Percentiles rank a stretch among this genome's conserved stretches.
These are phyloP conservation scores for Porites lobata DNA, from an alignment of 92 coral and sea anemone genomes.

Conservation along the genomic window DNA sequence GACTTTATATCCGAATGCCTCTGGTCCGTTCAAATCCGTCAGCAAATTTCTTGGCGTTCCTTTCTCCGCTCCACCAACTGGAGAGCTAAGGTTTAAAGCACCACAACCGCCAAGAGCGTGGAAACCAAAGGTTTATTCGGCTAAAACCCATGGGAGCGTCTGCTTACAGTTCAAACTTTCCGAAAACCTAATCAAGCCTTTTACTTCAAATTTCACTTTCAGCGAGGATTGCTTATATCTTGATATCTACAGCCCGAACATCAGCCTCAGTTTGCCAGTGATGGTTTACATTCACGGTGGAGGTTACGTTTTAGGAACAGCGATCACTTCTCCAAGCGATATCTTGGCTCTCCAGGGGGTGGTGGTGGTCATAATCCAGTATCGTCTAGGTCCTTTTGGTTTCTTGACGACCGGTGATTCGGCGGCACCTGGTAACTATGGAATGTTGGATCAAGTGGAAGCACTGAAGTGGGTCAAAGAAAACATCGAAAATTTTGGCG, in stretches of 20 bases:
- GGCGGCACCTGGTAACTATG: conserved; percentile 69
- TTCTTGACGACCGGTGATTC: conserved; percentile 68
- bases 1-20: not conserved
- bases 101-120: conserved; percentile 55
- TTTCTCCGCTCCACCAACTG: conserved; percentile 46
- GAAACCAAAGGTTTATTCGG: conserved; percentile 51
- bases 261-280: conserved; percentile 54
- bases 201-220: conserved; percentile 7
- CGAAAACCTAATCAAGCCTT: not conserved
- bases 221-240: conserved; percentile 62
- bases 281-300: conserved; percentile 71
- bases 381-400: conserved; percentile 72
- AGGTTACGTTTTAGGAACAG: conserved; percentile 32
- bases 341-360: conserved; percentile 65
- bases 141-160: conserved; percentile 55
- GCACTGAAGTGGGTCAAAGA: conserved; percentile 80
- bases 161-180: conserved; percentile 34
- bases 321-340: conserved; percentile 2
- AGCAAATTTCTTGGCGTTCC: conserved; percentile 58
- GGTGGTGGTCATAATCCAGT: conserved; percentile 63
- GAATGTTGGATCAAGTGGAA: conserved; percentile 89
- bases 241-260: conserved; percentile 46
- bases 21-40: conserved; percentile 28
- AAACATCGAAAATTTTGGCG: conserved; percentile 76
- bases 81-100: conserved; percentile 55